Conservation (phyloP, 1,140 invertebrate genomes). For the Choristoneura fumiferana region DNA sequence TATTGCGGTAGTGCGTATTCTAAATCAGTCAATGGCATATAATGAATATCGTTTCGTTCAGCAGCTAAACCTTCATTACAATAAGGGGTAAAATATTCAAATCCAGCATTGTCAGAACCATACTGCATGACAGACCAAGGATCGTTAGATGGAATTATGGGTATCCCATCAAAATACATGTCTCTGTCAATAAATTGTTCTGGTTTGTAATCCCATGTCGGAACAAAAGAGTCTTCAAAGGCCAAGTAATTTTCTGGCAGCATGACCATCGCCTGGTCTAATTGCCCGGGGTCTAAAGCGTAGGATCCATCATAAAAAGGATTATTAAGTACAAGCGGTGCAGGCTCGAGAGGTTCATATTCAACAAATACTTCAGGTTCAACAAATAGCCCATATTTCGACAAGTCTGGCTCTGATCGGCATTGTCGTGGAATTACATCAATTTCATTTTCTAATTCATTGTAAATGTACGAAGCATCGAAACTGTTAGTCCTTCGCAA, state of each 20-base stretch:
- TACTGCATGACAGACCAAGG: constrained; percentile 58
- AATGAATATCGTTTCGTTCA: constrained; percentile 55
- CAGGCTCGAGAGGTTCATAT: constrained; percentile 44
- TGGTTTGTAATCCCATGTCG: constrained; percentile 65
- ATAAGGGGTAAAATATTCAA: constrained; percentile 60
- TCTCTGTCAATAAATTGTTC: constrained; percentile 46
- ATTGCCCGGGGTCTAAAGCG: constrained; percentile 49
- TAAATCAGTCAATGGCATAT: constrained; percentile 63
- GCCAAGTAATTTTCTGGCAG: constrained; percentile 74
- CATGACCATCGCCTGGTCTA: constrained; percentile 51
- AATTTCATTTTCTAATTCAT: constrained; percentile 36
- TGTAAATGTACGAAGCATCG: constrained; percentile 63
- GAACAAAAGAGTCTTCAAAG: constrained; percentile 73
- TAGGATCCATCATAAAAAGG: constrained; percentile 73
- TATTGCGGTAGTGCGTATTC: constrained; percentile 65
- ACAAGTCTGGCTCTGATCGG: constrained; percentile 70
- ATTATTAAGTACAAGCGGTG: constrained; percentile 71
- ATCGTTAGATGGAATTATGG: constrained; percentile 62
- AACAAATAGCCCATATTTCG: constrained; percentile 62
- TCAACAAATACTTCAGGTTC: constrained; percentile 59
- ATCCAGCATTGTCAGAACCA: constrained; percentile 47
- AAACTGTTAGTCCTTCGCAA: constrained; percentile 65
- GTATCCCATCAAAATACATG: constrained; percentile 63
- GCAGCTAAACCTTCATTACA: constrained; percentile 43
- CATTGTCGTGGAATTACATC: constrained; percentile 36